phyloP scores from a whole-genome alignment of 2,113 vertebrate species.

The Macquaria australasica region DNA sequence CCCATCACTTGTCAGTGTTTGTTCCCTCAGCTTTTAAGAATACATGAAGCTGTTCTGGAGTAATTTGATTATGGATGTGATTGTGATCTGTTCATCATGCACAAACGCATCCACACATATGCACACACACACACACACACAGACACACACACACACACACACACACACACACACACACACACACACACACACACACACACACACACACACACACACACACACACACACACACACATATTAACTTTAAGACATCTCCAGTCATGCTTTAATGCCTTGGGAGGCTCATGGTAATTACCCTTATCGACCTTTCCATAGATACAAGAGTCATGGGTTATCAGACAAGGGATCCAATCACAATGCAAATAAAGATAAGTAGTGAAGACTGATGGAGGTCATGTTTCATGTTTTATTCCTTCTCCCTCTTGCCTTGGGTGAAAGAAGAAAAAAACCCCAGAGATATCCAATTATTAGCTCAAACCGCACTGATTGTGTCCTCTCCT shows the following conservation, averaged over 20 bases:
- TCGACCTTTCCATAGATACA: conserved; percentile 51
- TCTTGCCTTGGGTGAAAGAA: conserved; percentile 11
- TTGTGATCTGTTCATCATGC: conserved; percentile 34
- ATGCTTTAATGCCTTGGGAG: conserved; percentile 26
- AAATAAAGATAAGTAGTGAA: conserved; percentile 57
- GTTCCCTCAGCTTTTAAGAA: background rate
- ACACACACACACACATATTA: background rate
- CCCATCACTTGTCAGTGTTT: background rate
- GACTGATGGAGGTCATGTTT: conserved; percentile 44
- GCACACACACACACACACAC: background rate
- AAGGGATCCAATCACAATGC: conserved; percentile 61
- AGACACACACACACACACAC: background rate
- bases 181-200: background rate
- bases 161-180: background rate
- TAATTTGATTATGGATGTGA: conserved; percentile 41
- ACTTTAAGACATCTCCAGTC: conserved; percentile 25
- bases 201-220: background rate
- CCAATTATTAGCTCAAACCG: conserved; percentile 58
- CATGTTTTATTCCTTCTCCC: conserved; percentile 10
- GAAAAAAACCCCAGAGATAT: conserved; percentile 19
- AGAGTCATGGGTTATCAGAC: conserved; percentile 53
- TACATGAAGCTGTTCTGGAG: background rate
- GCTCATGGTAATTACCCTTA: conserved; percentile 66
- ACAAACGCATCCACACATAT: background rate
- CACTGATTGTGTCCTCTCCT: conserved; percentile 62